Conservation (phyloP, 1,140 invertebrate genomes). For the Campoletis sonorensis region DNA sequence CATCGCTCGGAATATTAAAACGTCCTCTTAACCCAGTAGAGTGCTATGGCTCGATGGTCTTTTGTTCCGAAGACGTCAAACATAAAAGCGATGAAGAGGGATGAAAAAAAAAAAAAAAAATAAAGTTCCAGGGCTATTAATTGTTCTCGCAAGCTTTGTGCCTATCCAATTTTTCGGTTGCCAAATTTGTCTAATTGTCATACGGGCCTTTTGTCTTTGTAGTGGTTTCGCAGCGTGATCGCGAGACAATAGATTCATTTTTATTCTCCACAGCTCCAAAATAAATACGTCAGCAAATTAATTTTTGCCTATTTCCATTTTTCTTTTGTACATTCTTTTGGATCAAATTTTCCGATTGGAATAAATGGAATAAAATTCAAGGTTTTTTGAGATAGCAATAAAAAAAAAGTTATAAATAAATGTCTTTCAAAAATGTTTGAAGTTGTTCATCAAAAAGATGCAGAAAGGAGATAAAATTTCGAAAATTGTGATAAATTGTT, state of each 20-base stretch:
- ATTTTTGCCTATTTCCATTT: not conserved
- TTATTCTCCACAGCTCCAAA: not conserved
- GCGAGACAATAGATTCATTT: not conserved
- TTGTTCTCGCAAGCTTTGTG: conserved; percentile 18
- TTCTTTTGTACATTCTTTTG: not conserved
- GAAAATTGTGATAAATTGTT: too few relatives aligned
- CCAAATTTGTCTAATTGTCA: conserved; percentile 8
- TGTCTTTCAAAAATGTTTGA: too few relatives aligned
- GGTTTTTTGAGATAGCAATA: too few relatives aligned
- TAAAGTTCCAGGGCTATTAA: conserved; percentile 12
- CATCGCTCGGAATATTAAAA: conserved; percentile 14
- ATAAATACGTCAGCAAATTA: not conserved
- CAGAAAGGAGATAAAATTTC: too few relatives aligned
- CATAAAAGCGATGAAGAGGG: not conserved
- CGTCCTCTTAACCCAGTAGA: not conserved
- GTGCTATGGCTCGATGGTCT: not conserved
- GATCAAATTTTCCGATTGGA: not conserved
- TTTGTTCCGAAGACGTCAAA: conserved; percentile 22
- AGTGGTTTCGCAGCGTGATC: not conserved
- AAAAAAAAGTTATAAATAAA: too few relatives aligned
- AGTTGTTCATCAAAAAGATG: too few relatives aligned
- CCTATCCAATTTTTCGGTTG: not conserved
- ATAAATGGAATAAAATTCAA: too few relatives aligned
- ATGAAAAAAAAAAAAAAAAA: too few relatives aligned
- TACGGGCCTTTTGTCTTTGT: not conserved